Evolutionary conservation across 2,797 vertebrate genomes (phyloP), one percentile per base, ranked within the genome.

Genomic region (Acipenser ruthenus): DNA sequence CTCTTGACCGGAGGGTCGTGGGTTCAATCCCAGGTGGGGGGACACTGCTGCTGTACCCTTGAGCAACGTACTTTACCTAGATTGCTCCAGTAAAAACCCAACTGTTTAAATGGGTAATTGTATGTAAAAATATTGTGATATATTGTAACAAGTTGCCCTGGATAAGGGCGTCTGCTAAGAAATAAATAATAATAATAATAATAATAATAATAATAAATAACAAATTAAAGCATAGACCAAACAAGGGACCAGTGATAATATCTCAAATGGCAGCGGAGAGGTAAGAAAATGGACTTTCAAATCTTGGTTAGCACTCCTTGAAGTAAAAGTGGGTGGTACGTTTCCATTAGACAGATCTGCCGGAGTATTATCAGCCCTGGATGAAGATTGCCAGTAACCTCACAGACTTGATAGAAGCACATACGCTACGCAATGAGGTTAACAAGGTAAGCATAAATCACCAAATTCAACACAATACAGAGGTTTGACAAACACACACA

Each of bases 291-390:
- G 52, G 52, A 9, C 6, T n/a, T 55, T 55, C 3, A 55, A 55
- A 55, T 4, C 23, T 37, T 37, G 23, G 23, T 37, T 55, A 10
- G 52, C 52, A 3, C 9, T 6, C n/a, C 9, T 55, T 11, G 9
- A n/a, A 8, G 11, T 63, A 49, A 47, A 15, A 7, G n/a, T 65
- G 18, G 52, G 63, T 51, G 23, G 23, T 47, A 47, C 10, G 6
- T 63, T 6, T 69, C 6, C 53, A 62, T 13, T 70, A 97, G 95
- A 79, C 76, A 68, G 85, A 91, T 70, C 90, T 98, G 67, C 91
- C 94, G 0, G 70, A 73, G 0, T 80, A 90, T 75, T 97, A 93
- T 9, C 61, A 82, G 37, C 91, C 93, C 66, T 98, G 95, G 95
- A 93, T 93, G 92, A 89, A 94, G 69, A 84, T 95, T 1, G 91